phyloP scores from a whole-genome alignment of 35 echinoderm and acorn worm genomes.

The Hemicentrotus pulcherrimus region DNA sequence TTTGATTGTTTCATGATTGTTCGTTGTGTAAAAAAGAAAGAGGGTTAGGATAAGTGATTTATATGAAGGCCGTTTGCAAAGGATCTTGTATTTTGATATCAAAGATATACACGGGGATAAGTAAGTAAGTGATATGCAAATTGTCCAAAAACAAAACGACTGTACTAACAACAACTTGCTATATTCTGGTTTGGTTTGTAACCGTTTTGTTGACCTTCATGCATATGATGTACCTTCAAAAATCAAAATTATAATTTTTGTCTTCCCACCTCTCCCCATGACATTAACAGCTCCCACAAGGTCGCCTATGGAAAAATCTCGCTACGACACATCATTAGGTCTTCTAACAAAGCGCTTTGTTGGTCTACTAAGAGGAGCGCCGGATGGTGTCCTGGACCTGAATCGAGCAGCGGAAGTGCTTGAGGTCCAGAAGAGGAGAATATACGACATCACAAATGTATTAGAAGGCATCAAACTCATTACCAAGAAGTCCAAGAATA shows the following conservation, averaged over 20 bases:
- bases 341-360: constrained; percentile 98
- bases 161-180: too few relatives aligned
- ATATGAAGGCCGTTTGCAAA: too few relatives aligned
- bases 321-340: constrained; percentile 97
- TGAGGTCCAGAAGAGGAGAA: constrained; percentile 89
- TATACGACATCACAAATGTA: constrained; percentile 99
- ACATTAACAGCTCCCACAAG: constrained; percentile 43
- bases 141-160: too few relatives aligned
- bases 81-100: too few relatives aligned
- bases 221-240: too few relatives aligned
- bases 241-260: background rate
- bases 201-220: too few relatives aligned
- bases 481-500: constrained; percentile 97
- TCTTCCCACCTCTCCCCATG: background rate
- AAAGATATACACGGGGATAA: too few relatives aligned
- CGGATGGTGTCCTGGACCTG: constrained; percentile 88
- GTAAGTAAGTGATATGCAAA: too few relatives aligned
- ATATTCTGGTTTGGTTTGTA: too few relatives aligned
- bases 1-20: too few relatives aligned
- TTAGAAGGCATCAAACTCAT: constrained; percentile 99
- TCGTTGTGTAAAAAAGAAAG: too few relatives aligned
- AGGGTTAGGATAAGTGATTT: too few relatives aligned
- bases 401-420: constrained; percentile 92
- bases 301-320: constrained; percentile 91
- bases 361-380: constrained; percentile 81